These are phyloP conservation scores for Scaptomyza reducta DNA, from an alignment of 2,888 invertebrate genomes.

Conservation along the genomic window DNA sequence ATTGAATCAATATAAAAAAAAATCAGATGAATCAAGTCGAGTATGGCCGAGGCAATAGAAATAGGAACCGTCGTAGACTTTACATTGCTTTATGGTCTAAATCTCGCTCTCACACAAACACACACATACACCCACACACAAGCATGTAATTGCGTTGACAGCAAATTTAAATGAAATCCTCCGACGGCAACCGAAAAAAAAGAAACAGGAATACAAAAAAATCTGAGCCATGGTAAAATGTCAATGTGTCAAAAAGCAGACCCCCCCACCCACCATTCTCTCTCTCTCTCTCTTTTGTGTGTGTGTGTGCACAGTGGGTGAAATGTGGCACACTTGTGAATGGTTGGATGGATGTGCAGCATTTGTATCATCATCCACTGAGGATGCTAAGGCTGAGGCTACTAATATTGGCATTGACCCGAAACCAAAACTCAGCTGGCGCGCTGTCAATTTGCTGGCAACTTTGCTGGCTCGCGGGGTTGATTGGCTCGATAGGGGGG, in stretches of 20 bases:
- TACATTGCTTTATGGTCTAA: slow-evolving; percentile 14
- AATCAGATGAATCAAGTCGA: slow-evolving; percentile 44
- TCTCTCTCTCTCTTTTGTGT: too few relatives aligned
- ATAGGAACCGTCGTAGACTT: slow-evolving; percentile 15
- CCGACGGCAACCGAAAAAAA: too few relatives aligned
- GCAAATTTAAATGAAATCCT: slow-evolving; percentile 80
- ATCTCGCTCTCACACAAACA: slow-evolving; percentile 5
- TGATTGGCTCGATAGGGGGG: neutral
- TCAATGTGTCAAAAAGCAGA: slow-evolving; percentile 74
- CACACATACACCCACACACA: slow-evolving; percentile 21
- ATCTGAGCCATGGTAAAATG: slow-evolving; percentile 45
- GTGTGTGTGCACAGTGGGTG: neutral
- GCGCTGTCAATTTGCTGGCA: slow-evolving; percentile 70
- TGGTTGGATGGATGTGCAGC: neutral
- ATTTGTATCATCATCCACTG: slow-evolving; percentile 17
- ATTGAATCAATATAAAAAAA: slow-evolving; percentile 63
- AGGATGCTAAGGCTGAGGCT: slow-evolving; percentile 42
- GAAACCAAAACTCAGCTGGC: slow-evolving; percentile 69
- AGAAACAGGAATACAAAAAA: neutral
- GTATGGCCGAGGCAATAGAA: slow-evolving; percentile 20
- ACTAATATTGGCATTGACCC: slow-evolving; percentile 77
- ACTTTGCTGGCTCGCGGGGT: slow-evolving; percentile 4
- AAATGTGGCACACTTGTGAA: slow-evolving; percentile 7
- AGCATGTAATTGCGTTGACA: slow-evolving; percentile 76
- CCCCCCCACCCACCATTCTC: slow-evolving; percentile 28